Evolutionary conservation across 2,888 invertebrate genomes (phyloP), one percentile per base, ranked within the genome.

Genomic region (Dasysyrphus tricinctus): DNA sequence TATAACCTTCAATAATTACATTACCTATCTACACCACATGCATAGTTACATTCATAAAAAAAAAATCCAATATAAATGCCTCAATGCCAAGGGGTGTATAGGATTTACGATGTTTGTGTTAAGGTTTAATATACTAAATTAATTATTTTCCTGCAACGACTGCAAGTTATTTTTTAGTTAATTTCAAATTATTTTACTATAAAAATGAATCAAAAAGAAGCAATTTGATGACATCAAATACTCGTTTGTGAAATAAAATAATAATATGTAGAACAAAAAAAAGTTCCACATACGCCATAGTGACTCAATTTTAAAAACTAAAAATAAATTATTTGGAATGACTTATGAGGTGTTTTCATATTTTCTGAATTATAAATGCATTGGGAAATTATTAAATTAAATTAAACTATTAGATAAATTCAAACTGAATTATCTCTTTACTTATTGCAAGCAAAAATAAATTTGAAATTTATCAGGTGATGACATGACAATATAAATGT

Each of bases 271-370:
- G 1, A 9, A 2, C 8, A 14, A 7, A 63, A 63, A 74, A 75
- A 75, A 19, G n/a, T 34, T 75, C 16, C 80, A 47, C 47, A 80
- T 75, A 80, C 80, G 80, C 34, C 61, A 61, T 44, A 63, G 80
- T 75, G 54, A 12, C 74, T 14, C 19, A 42, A 19, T 34, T 14
- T 29, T 29, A n/a, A 8, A 32, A 54, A 29, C 14, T 29, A 7
- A n/a, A 29, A 54, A 32, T 32, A 32, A n/a, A 32, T 54, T 1
- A n/a, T 32, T 8, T 7, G 7, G n/a, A 29, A 54, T 32, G 54
- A 54, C 29, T 54, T 32, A 54, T 29, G 32, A 59, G 19, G 19
- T 49, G 39, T 59, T 2, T 12, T 57, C 14, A n/a, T 14, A 3
- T 42, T 57, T 44, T 72, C 12, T 70, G 6, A 54, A n/a, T n/a